Evolutionary conservation across 2,113 vertebrate genomes (phyloP).

Genomic region (Aspiorhynchus laticeps): DNA sequence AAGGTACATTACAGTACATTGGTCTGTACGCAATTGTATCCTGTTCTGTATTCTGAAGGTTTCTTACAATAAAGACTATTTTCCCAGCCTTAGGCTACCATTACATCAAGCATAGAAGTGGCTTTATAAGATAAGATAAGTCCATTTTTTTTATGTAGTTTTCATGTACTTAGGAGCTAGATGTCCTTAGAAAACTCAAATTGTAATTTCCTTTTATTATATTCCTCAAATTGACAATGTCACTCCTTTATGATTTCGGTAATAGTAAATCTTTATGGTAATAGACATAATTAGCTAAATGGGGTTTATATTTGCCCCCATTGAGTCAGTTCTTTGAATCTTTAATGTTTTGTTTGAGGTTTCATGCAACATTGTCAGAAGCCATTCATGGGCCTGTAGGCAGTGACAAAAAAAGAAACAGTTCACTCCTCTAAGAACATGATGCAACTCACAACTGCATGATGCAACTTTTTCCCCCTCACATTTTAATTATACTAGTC

Average conservation of each 20-base stretch:
- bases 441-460: too few relatives aligned
- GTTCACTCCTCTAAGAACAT: slow-evolving; percentile 6
- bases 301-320: background rate
- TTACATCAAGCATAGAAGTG: slow-evolving; percentile 35
- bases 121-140: background rate
- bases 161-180: too few relatives aligned
- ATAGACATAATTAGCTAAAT: slow-evolving; percentile 9
- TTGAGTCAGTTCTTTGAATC: background rate
- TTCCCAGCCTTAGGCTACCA: slow-evolving; percentile 19
- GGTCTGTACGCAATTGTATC: background rate
- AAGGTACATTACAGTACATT: slow-evolving; percentile 29
- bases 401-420: background rate
- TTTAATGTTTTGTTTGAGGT: slow-evolving; percentile 23
- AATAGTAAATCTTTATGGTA: background rate
- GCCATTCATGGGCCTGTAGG: background rate
- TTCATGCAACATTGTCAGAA: background rate
- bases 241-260: background rate
- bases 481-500: background rate
- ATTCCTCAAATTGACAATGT: background rate
- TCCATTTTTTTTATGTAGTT: slow-evolving; percentile 4
- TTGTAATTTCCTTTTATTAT: background rate
- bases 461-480: background rate
- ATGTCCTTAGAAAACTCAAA: background rate
- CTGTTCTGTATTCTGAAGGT: slow-evolving; percentile 12
- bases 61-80: slow-evolving; percentile 23